Evolutionary conservation across 53 echinoderm and acorn worm genomes (phyloP).

Genomic region (Holothuria scabra): DNA sequence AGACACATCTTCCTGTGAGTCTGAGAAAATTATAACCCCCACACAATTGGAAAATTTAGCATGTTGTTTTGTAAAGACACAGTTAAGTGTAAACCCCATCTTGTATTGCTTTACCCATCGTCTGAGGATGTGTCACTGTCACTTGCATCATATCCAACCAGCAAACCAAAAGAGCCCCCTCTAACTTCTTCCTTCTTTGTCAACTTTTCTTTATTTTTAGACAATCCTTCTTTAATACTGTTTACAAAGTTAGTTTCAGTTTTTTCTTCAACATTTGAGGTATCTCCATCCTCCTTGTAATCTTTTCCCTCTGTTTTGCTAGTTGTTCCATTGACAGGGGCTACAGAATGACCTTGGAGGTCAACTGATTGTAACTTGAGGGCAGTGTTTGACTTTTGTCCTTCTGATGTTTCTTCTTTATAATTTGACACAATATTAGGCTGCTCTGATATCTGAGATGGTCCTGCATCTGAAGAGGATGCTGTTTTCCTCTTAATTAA

Average conservation of each 20-base stretch:
- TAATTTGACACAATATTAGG: too few relatives aligned
- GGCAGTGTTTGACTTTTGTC: too few relatives aligned
- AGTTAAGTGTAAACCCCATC: too few relatives aligned
- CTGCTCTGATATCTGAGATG: background rate
- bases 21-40: too few relatives aligned
- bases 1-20: too few relatives aligned
- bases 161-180: constrained; percentile 17
- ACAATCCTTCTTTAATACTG: constrained; percentile 3
- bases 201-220: background rate
- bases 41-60: too few relatives aligned
- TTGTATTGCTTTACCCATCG: background rate
- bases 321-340: background rate
- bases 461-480: background rate
- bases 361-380: too few relatives aligned
- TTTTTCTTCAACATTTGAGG: background rate
- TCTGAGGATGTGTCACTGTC: background rate
- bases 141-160: constrained; percentile 26
- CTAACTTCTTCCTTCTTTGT: constrained; percentile 6
- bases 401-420: too few relatives aligned
- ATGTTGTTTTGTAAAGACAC: too few relatives aligned
- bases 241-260: constrained; percentile 1
- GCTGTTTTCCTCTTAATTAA: constrained; percentile 31
- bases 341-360: too few relatives aligned
- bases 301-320: background rate
- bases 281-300: background rate